Percentiles rank a stretch among this genome's conserved stretches.
phyloP scores from a whole-genome alignment of 2,888 invertebrate genomes.

The Ctenicera cuprea region DNA sequence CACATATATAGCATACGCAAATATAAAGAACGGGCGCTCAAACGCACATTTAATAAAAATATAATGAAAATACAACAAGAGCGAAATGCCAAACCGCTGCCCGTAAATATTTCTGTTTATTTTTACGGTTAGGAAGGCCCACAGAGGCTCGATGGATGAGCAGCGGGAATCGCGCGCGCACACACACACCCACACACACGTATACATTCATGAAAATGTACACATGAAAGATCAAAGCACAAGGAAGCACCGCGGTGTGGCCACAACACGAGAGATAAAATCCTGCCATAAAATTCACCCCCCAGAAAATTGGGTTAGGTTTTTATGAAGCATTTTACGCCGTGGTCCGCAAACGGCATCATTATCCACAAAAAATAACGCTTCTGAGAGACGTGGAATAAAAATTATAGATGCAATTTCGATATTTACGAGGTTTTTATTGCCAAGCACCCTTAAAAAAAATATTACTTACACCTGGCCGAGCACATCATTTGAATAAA shows the following conservation, averaged over 20 bases:
- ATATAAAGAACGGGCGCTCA: neutral
- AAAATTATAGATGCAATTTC: constrained; percentile 44
- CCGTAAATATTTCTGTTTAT: constrained; percentile 27
- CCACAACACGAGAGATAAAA: constrained; percentile 44
- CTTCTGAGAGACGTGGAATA: constrained; percentile 29
- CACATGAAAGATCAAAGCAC: constrained; percentile 38
- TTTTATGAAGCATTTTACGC: constrained; percentile 48
- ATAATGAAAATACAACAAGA: constrained; percentile 14
- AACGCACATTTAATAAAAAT: constrained; percentile 17
- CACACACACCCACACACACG: neutral
- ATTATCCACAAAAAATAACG: constrained; percentile 45
- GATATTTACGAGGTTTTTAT: constrained; percentile 44
- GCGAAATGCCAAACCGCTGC: neutral
- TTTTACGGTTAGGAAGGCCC: neutral
- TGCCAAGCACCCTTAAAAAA: constrained; percentile 22
- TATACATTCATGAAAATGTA: constrained; percentile 25
- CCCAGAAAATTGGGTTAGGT: constrained; percentile 48
- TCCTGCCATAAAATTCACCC: constrained; percentile 46
- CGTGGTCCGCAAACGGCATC: constrained; percentile 43
- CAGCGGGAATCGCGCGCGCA: too few species aligned
- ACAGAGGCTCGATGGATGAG: neutral
- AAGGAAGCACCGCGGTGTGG: constrained; percentile 25
- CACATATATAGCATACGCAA: neutral
- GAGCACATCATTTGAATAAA: constrained; percentile 22
- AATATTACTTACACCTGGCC: constrained; percentile 40